A percentile compares a stretch with the other conserved stretches of the same genome.
These are phyloP conservation scores for Dastarcus helophoroides DNA, from an alignment of 2,888 invertebrate species.

Conservation along the genomic window DNA sequence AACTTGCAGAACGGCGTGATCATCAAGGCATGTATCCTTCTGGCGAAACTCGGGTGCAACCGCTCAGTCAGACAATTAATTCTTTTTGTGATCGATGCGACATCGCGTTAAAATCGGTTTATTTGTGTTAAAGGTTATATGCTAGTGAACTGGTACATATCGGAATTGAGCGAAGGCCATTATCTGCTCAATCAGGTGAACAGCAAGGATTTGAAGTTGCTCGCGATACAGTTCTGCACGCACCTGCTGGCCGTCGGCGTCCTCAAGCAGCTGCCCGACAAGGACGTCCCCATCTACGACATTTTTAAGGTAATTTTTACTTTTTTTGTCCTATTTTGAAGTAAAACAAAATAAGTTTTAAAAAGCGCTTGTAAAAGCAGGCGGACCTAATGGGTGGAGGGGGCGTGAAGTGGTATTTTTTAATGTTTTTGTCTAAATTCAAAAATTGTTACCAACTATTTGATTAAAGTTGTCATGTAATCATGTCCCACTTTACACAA, in stretches of 20 bases:
- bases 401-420: too few species aligned
- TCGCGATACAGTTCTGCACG: slow-evolving; percentile 77
- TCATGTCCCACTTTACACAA: too few species aligned
- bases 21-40: slow-evolving; percentile 29
- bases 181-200: slow-evolving; percentile 50
- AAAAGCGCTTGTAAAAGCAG: too few species aligned
- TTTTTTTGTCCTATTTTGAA: background rate
- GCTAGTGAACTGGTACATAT: slow-evolving; percentile 81
- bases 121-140: slow-evolving; percentile 63
- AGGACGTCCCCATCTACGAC: slow-evolving; percentile 52
- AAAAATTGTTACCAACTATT: too few species aligned
- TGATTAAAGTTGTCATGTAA: too few species aligned
- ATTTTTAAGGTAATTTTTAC: slow-evolving; percentile 54
- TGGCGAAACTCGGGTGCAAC: slow-evolving; percentile 4
- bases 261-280: slow-evolving; percentile 66
- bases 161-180: slow-evolving; percentile 61
- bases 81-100: background rate
- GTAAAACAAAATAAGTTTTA: background rate
- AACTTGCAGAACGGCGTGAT: slow-evolving; percentile 26
- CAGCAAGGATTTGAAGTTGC: slow-evolving; percentile 60
- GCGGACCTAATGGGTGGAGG: too few species aligned
- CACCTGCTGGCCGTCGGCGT: slow-evolving; percentile 81
- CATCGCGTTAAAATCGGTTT: too few species aligned
- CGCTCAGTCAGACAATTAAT: slow-evolving; percentile 4
- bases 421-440: too few species aligned